Base-by-base conservation (phyloP, 2,888 invertebrate genomes). In the Oscheius sp. region DNA sequence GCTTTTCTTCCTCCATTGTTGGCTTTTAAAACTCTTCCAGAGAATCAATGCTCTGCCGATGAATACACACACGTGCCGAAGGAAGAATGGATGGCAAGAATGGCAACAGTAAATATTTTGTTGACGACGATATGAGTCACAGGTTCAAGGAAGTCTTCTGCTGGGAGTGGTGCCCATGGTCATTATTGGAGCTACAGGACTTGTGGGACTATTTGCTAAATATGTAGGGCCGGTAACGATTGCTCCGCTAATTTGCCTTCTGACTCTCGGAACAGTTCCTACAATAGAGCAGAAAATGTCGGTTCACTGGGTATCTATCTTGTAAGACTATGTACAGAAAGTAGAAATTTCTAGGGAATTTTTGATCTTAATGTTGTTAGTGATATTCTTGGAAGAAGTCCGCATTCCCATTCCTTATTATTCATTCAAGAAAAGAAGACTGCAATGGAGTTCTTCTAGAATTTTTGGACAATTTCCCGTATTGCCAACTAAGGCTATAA, bases 191-290 rank as follows among this genome's bases (percentile, higher is more conserved):
- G 51, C 74, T 0, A 81, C 80, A 1, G 84, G 83, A 22, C 38
- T 83, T 12, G 68, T 76, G 33, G 76, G 76, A 0, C n/a, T 63
- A 2, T 47, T 76, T 24, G 70, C 76, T 5, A 68, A 67, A 61
- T 82, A 49, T 47, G 73, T 84, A 45, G 84, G 84, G 9, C 84
- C 84, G 0, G 63, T 84, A 17, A 83, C 83, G n/a, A 80, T 85
- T 24, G 70, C 75, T 12, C 83, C 83, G 8, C 67, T 82, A 12
- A 67, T 83, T 64, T 45, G 67, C 22, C 72, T 85, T 3, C 72
- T 84, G 20, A 74, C 72, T 5, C 66, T 84, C 17, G 75, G 78
- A 22, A 75, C 77, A 8, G 75, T 79, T 24, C 81, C 79, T 2
- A 73, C 81, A 12, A 63, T 78, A 12, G 68, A 76, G 26, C 68